Evolutionary conservation across 2,888 invertebrate genomes (phyloP), one percentile per base, ranked within the genome.

Genomic region (Tipula vernalis): DNA sequence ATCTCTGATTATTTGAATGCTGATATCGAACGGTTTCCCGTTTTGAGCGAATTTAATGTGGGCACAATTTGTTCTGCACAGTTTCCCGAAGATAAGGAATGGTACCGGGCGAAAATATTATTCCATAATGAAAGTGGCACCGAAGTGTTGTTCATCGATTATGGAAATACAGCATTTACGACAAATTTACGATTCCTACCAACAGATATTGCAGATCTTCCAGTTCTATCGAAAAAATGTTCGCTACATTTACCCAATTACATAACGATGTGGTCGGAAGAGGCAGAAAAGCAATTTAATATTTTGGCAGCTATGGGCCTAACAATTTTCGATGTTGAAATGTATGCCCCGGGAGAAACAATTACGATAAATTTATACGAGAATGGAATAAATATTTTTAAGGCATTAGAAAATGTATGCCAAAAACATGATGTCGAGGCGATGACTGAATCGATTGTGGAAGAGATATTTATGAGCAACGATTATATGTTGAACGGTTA

Each of bases 231-330:
- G 0, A 93, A 93, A 88, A 93, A 93, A 88, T 95, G 95, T 89
- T 92, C 93, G 0, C 90, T 95, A 2, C 93, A 93, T 87, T 92
- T 94, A 89, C 94, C 95, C 0, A 92, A 93, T 5, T 92, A 92
- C 86, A 91, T 94, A 12, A 91, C 92, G 36, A 90, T 91, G 1
- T 96, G 96, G 96, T 94, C 95, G 0, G 91, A 93, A 1, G 93
- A 93, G 88, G 95, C 95, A 0, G 94, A 94, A 88, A 90, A 93
- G 1, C 94, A 93, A 89, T 96, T 96, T 89, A 92, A 92, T 36
- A 94, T 95, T 87, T 91, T 96, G 8, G 94, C 95, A 0, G 95
- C 94, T 0, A 94, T 94, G 57, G 96, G 95, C 0, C 94, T 94
- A 51, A 94, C 95, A 0, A 93, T 95, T 87, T 96, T 96, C 89